phyloP scores from a whole-genome alignment of 2,113 vertebrate genomes.

The Leucoraja erinaceus region DNA sequence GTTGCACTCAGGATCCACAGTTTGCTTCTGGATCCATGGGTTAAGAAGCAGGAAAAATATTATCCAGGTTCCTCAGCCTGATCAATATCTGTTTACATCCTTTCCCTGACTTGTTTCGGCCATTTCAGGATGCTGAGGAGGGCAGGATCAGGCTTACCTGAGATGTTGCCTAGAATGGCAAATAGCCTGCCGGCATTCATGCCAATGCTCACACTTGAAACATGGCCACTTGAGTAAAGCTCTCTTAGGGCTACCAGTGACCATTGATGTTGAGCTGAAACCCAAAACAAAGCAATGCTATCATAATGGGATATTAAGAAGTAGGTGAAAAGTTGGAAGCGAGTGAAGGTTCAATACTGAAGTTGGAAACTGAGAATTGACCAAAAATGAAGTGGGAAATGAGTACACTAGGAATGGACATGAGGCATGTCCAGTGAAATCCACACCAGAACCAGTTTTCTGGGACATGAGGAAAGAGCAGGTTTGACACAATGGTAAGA shows the following conservation, averaged over 20 bases:
- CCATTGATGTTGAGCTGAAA: constrained; percentile 1
- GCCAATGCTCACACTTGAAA: background rate
- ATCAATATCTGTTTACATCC: background rate
- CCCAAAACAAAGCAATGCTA: background rate
- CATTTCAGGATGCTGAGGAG: background rate
- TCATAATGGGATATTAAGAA: background rate
- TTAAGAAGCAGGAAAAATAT: background rate
- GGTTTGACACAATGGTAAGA: background rate
- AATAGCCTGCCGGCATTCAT: background rate
- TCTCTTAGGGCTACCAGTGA: background rate
- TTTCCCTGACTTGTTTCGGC: background rate
- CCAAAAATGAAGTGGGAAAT: background rate
- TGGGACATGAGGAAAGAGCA: background rate
- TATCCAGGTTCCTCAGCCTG: background rate
- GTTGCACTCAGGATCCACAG: constrained; percentile 10
- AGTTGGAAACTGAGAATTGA: constrained; percentile 12
- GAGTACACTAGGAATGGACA: background rate
- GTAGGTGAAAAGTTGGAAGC: background rate
- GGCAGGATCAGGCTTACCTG: background rate
- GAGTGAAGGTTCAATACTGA: constrained; percentile 13
- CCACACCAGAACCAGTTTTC: background rate
- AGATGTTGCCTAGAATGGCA: background rate
- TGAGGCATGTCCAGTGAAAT: background rate
- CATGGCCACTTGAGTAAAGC: constrained; percentile 16
- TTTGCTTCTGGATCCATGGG: background rate